Evolutionary conservation across 1,140 invertebrate genomes (phyloP).

Genomic region (Drosophila mayri): DNA sequence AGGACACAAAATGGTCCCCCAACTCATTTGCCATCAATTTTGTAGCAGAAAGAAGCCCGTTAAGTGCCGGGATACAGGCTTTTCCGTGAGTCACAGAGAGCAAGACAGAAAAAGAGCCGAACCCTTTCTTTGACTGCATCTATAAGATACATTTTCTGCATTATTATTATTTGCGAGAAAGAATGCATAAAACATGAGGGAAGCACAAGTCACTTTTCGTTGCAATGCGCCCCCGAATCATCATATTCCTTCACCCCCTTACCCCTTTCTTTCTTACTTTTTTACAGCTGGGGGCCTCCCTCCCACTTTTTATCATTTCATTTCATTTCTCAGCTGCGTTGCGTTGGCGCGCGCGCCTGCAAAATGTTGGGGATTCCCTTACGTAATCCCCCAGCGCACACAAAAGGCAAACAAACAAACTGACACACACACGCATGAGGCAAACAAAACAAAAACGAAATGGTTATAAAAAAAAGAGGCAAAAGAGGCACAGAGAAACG

Average conservation of each 20-base stretch:
- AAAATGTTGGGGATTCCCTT: slow-evolving; percentile 82
- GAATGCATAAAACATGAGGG: slow-evolving; percentile 76
- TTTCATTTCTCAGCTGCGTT: slow-evolving; percentile 41
- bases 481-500: slow-evolving; percentile 18
- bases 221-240: slow-evolving; percentile 14
- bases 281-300: not conserved
- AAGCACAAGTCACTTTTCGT: slow-evolving; percentile 64
- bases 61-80: slow-evolving; percentile 12
- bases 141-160: slow-evolving; percentile 76
- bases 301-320: slow-evolving; percentile 40
- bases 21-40: not conserved
- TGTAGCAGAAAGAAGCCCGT: slow-evolving; percentile 7
- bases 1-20: not conserved
- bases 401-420: slow-evolving; percentile 74
- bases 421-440: slow-evolving; percentile 25
- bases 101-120: slow-evolving; percentile 14
- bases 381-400: slow-evolving; percentile 81
- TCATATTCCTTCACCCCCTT: not conserved
- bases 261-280: slow-evolving; percentile 6
- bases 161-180: slow-evolving; percentile 60
- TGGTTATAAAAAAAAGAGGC: slow-evolving; percentile 17
- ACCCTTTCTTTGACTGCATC: slow-evolving; percentile 41
- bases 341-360: slow-evolving; percentile 68
- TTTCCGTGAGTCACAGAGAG: slow-evolving; percentile 9
- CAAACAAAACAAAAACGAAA: slow-evolving; percentile 64